phyloP scores from a whole-genome alignment of 2,113 vertebrate genomes.

The Geothlypis trichas region DNA sequence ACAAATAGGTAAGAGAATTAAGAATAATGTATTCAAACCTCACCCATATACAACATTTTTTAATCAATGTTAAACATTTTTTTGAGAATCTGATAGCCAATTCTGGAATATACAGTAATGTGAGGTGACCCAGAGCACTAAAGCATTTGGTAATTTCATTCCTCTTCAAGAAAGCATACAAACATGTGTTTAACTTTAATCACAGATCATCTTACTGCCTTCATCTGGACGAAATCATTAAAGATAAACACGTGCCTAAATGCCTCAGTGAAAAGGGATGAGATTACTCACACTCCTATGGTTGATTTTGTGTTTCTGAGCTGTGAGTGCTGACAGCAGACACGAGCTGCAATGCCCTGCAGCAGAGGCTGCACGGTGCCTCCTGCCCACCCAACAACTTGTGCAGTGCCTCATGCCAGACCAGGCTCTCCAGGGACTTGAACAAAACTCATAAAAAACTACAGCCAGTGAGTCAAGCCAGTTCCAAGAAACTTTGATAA shows the following conservation, averaged over 20 bases:
- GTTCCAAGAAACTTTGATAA: neutral
- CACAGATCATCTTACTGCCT: conserved; percentile 1
- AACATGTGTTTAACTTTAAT: conserved; percentile 53
- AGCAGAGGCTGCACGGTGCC: neutral
- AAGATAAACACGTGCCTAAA: conserved; percentile 1
- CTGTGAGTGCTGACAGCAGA: neutral
- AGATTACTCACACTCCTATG: neutral
- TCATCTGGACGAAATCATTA: conserved; percentile 29
- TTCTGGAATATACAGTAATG: neutral
- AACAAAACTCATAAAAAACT: neutral
- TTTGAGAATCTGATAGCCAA: neutral
- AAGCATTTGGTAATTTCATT: neutral
- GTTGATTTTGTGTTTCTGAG: neutral
- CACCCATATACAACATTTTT: neutral
- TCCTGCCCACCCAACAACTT: neutral
- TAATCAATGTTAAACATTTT: neutral
- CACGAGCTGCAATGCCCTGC: neutral
- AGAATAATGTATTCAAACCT: neutral
- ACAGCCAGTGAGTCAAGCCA: neutral
- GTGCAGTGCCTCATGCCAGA: neutral
- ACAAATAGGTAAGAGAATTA: neutral
- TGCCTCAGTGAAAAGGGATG: neutral
- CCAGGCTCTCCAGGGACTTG: neutral
- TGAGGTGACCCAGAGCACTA: neutral
- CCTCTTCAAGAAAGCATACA: conserved; percentile 15